phyloP scores from a whole-genome alignment of 2,888 invertebrate species.

The Mantis religiosa region DNA sequence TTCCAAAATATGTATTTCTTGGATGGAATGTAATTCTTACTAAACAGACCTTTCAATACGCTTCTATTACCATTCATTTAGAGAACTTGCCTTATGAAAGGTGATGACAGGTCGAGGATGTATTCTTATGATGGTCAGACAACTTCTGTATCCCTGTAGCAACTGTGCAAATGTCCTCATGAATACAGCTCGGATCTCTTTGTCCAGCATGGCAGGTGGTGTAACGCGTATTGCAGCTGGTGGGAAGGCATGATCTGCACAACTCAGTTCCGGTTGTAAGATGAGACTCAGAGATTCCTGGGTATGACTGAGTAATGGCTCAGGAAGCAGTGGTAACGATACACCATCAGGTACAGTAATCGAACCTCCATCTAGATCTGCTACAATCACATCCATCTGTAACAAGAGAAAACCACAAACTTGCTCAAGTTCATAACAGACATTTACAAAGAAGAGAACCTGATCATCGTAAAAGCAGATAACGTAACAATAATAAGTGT shows the following conservation, averaged over 20 bases:
- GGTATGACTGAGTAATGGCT: constrained; percentile 72
- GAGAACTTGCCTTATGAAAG: constrained; percentile 82
- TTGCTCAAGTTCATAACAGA: no score
- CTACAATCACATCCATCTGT: constrained; percentile 91
- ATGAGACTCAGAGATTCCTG: constrained; percentile 78
- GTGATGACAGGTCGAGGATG: constrained; percentile 93
- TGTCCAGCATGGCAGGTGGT: constrained; percentile 77
- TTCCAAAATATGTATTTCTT: no score
- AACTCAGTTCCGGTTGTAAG: constrained; percentile 80
- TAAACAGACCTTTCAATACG: no score
- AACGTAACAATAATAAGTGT: no score
- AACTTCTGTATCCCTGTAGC: constrained; percentile 84
- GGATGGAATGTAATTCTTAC: no score
- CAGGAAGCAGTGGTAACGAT: constrained; percentile 75
- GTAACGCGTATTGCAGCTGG: constrained; percentile 66
- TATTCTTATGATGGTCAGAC: constrained; percentile 89
- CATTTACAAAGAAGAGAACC: no score
- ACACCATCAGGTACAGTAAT: constrained; percentile 87
- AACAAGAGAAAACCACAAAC: constrained; percentile 27
- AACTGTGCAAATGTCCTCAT: constrained; percentile 90
- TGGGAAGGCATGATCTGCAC: constrained; percentile 90
- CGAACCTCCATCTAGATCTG: constrained; percentile 95
- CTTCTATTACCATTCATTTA: no score
- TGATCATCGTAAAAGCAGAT: no score
- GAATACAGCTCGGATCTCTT: constrained; percentile 93